Conservation (phyloP, 2,113 vertebrate genomes). For the Rhadina sibilatrix region DNA sequence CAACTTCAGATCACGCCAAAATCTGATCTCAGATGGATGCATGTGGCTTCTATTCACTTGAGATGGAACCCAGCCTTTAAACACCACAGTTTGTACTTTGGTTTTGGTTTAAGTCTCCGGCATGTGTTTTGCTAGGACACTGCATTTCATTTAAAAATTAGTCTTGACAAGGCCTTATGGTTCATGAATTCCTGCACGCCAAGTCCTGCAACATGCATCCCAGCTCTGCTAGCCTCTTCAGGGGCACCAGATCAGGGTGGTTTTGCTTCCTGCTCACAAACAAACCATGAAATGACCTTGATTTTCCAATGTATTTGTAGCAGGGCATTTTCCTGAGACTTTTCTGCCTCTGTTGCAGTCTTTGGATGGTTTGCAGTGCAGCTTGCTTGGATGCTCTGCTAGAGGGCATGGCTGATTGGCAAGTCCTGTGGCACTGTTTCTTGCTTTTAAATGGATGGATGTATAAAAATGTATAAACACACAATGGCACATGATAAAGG, state of each 20-base stretch:
- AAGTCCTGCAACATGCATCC: neutral
- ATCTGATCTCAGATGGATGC: constrained; percentile 20
- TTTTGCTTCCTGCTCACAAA: neutral
- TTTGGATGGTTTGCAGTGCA: neutral
- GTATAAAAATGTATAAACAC: neutral
- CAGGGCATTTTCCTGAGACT: neutral
- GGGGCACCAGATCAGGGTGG: neutral
- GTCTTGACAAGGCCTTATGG: constrained; percentile 26
- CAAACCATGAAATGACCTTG: neutral
- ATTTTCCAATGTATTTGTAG: neutral
- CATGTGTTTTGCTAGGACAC: constrained; percentile 28
- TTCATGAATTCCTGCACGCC: constrained; percentile 15
- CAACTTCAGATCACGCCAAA: neutral
- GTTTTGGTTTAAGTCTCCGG: constrained; percentile 29
- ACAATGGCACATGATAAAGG: neutral
- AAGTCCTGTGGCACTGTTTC: neutral
- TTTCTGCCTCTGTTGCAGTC: neutral
- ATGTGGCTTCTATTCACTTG: constrained; percentile 34
- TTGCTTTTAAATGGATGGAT: neutral
- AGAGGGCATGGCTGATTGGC: neutral
- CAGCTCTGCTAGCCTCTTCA: neutral
- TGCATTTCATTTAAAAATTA: constrained; percentile 47
- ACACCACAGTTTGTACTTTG: neutral
- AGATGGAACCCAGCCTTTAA: constrained; percentile 34
- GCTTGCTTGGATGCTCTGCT: neutral